Percentiles rank a stretch among this genome's conserved stretches.
phyloP scores from a whole-genome alignment of 1,140 invertebrate genomes.

The Drosophila pruinosa region DNA sequence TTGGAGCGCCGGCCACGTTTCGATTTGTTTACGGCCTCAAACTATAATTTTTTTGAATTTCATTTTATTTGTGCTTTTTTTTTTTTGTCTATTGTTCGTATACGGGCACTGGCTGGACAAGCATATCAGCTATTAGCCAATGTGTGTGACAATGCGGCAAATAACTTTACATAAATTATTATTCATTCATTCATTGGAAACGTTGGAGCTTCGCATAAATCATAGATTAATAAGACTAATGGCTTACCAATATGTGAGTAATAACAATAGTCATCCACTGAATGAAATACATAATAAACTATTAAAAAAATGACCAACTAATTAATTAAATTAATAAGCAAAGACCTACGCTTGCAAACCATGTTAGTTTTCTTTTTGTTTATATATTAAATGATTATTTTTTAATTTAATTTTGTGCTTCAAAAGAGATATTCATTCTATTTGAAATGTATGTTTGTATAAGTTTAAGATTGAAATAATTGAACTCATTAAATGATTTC shows the following conservation, averaged over 20 bases:
- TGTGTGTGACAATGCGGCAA: conserved; percentile 5
- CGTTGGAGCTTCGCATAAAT: not conserved
- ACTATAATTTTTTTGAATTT: conserved; percentile 1
- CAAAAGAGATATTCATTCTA: no score
- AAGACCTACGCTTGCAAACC: no score
- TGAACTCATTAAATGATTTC: no score
- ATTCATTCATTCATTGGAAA: not conserved
- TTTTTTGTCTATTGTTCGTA: not conserved
- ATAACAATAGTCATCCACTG: not conserved
- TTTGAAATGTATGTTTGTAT: no score
- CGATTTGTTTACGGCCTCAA: conserved; percentile 22
- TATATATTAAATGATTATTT: no score
- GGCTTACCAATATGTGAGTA: not conserved
- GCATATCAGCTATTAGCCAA: conserved; percentile 15
- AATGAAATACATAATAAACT: not conserved
- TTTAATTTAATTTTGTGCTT: no score
- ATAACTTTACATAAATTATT: conserved; percentile 21
- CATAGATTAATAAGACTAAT: not conserved
- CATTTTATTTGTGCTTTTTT: not conserved
- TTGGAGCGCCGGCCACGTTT: conserved; percentile 31
- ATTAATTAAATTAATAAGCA: not conserved
- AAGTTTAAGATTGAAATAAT: no score
- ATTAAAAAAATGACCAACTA: not conserved
- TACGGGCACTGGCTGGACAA: no score
- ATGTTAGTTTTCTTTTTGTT: no score